Percentiles rank a stretch among this genome's conserved stretches.
These are phyloP conservation scores for Podocnemis expansa DNA, from an alignment of 2,113 vertebrate species.

Conservation along the genomic window DNA sequence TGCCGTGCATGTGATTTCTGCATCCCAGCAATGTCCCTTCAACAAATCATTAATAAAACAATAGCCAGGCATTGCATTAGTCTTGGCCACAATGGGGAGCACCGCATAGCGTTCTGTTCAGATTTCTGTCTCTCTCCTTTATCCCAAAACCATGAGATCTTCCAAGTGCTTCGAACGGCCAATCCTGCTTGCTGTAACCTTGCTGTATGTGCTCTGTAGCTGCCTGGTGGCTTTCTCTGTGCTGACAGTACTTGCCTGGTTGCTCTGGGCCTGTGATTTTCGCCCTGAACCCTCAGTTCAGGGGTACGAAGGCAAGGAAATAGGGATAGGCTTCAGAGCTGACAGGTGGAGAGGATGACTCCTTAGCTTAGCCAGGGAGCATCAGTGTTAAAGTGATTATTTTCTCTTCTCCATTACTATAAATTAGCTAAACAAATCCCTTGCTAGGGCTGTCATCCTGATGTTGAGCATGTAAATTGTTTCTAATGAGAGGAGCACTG, in stretches of 20 bases:
- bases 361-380: constrained; percentile 29
- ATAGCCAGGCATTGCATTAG: not conserved
- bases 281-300: not conserved
- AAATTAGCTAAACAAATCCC: constrained; percentile 81
- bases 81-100: constrained; percentile 4
- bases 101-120: not conserved
- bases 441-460: constrained; percentile 69
- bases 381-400: constrained; percentile 69
- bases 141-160: constrained; percentile 21
- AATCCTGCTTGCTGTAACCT: constrained; percentile 49
- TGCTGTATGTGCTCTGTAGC: not conserved
- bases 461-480: constrained; percentile 75
- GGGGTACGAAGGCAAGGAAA: not conserved
- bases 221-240: not conserved
- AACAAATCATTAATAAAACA: constrained; percentile 35
- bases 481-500: constrained; percentile 70
- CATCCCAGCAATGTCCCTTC: constrained; percentile 1
- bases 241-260: constrained; percentile 18
- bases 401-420: constrained; percentile 75
- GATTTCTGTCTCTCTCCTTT: not conserved
- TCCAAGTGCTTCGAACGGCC: not conserved
- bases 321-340: not conserved
- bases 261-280: constrained; percentile 24
- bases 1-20: not conserved
- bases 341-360: not conserved